Percentiles rank a stretch among this genome's conserved stretches.
These are phyloP conservation scores for Delia radicum DNA, from an alignment of 1,140 invertebrate genomes.

Conservation along the genomic window DNA sequence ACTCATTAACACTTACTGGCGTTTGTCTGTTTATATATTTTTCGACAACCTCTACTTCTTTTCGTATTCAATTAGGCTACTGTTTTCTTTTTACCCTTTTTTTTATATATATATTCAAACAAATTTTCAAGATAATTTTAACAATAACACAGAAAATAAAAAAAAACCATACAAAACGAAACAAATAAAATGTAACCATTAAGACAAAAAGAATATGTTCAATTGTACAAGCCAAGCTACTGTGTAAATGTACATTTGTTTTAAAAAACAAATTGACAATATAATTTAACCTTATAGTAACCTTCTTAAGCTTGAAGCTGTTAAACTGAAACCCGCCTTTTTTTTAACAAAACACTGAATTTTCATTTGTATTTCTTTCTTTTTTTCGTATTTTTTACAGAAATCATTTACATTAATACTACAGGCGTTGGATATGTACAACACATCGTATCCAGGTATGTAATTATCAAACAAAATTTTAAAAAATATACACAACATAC, in stretches of 20 bases:
- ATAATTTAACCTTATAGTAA: conserved; percentile 28
- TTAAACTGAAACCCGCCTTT: not conserved
- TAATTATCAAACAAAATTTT: conserved; percentile 2
- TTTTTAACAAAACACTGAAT: not conserved
- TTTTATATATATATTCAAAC: not conserved
- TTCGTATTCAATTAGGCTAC: not conserved
- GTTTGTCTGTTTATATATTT: not conserved
- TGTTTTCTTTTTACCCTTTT: not conserved
- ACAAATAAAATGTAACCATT: not conserved
- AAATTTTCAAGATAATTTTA: not conserved
- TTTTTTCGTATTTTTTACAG: conserved; percentile 59
- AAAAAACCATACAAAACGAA: not conserved
- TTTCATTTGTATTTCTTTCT: conserved; percentile 2
- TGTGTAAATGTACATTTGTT: not conserved
- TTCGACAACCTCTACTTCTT: not conserved
- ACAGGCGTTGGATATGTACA: conserved; percentile 82
- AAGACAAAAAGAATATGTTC: not conserved
- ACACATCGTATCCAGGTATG: conserved; percentile 68
- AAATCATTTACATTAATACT: conserved; percentile 89
- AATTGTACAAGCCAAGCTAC: not conserved
- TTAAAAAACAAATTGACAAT: conserved; percentile 27
- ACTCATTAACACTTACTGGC: not conserved
- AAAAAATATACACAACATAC: not conserved
- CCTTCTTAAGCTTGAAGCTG: not conserved
- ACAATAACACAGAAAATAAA: too few species aligned